Conservation (phyloP, 2,888 invertebrate species). For the Podotricha telesiphe region DNA sequence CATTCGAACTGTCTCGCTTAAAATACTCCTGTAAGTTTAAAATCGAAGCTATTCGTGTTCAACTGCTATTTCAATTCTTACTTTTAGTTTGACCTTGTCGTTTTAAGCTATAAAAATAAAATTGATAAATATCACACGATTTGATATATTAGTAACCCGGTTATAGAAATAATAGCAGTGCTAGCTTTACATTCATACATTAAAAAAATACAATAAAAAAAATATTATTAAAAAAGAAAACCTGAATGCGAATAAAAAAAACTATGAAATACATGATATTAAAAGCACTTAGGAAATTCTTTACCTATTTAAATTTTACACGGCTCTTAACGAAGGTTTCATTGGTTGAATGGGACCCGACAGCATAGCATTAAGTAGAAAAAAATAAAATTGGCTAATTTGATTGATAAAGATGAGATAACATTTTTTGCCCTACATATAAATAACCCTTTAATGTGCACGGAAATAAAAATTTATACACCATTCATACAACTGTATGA, state of each 20-base stretch:
- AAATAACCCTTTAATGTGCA: background rate
- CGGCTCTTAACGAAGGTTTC: too few relatives aligned
- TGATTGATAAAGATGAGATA: too few relatives aligned
- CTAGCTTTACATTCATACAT: background rate
- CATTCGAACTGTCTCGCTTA: conserved; percentile 13
- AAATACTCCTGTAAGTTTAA: conserved; percentile 12
- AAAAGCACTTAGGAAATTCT: too few relatives aligned
- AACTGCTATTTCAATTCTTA: conserved; percentile 8
- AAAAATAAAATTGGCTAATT: too few relatives aligned
- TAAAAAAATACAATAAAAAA: too few relatives aligned
- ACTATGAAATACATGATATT: too few relatives aligned
- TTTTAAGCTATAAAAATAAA: conserved; percentile 16
- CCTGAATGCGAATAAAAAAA: too few relatives aligned
- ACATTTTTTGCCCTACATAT: background rate
- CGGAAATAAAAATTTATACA: background rate
- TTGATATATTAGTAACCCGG: conserved; percentile 11
- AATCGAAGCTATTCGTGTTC: conserved; percentile 23
- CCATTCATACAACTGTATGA: background rate
- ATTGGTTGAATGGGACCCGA: too few relatives aligned
- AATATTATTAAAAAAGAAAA: too few relatives aligned
- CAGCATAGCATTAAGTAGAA: too few relatives aligned
- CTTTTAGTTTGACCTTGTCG: conserved; percentile 21
- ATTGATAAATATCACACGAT: conserved; percentile 21
- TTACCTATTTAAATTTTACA: too few relatives aligned
- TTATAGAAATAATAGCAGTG: conserved; percentile 1